Evolutionary conservation across 2,113 vertebrate genomes (phyloP), one percentile per base, ranked within the genome.

Genomic region (Scomber japonicus): DNA sequence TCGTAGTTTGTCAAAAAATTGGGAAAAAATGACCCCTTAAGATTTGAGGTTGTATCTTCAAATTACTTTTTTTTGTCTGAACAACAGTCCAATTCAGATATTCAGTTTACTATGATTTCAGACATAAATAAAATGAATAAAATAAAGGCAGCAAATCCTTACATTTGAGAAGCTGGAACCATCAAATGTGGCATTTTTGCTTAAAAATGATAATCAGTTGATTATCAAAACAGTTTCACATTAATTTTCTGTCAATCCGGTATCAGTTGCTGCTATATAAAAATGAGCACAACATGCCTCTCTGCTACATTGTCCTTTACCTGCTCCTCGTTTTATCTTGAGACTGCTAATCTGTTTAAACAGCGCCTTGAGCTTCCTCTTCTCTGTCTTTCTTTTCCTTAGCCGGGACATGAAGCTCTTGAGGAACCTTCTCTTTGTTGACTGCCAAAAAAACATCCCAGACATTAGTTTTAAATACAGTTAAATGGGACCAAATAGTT

Each of bases 311-410:
- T 9, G 7, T 40, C 1, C 21, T 21, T 40, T 63, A 92, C 91
- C 91, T 90, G 87, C 31, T 85, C n/a, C 71, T 59, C 72, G 78
- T 80, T 19, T 86, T 1, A 4, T 46, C 63, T 9, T 16, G 5
- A 0, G 0, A 3, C 3, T 1, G 3, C n/a, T 73, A 0, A 16
- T 12, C 12, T 84, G 24, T 40, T 10, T 71, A 35, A 93, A 93
- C 48, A 92, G 64, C 3, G 0, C n/a, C 75, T 76, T 89, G 2
- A 94, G 79, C 53, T 88, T 93, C 1, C 0, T 27, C 56, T 78
- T 87, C 4, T 76, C 3, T 1, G 78, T 90, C 4, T 79, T 87
- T 11, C 0, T 16, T 15, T 49, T 55, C 70, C 83, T 90, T 56
- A 86, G 40, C 3, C 2, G 0, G 7, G 75, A 57, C 30, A 92